Conservation (phyloP, 2,797 vertebrate genomes). For the Lutjanus campechanus region DNA sequence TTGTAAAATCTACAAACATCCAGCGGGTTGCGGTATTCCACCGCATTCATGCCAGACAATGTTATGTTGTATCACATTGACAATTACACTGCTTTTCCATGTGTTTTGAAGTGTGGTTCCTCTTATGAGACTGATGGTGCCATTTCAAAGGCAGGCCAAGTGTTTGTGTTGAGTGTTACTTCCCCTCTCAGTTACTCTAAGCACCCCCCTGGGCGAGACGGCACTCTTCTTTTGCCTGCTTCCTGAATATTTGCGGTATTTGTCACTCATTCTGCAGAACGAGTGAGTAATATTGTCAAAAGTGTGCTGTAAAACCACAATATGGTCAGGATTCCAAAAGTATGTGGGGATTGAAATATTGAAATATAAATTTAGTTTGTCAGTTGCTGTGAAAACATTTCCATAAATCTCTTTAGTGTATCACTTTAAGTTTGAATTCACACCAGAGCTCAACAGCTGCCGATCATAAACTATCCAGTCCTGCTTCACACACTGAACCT, state of each 20-base stretch:
- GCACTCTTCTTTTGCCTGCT: not conserved
- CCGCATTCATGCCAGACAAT: slow-evolving; percentile 13
- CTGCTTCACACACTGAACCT: not conserved
- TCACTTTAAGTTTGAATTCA: slow-evolving; percentile 1
- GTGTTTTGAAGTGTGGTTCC: slow-evolving; percentile 46
- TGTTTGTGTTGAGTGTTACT: slow-evolving; percentile 63
- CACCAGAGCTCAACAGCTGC: slow-evolving; percentile 4
- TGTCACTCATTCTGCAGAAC: slow-evolving; percentile 42
- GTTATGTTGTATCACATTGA: slow-evolving; percentile 11
- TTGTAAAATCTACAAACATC: slow-evolving; percentile 12
- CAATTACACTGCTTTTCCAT: slow-evolving; percentile 27
- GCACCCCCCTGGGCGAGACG: slow-evolving; percentile 7
- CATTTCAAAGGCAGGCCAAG: slow-evolving; percentile 53
- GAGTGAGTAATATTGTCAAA: slow-evolving; percentile 29
- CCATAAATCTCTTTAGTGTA: not conserved
- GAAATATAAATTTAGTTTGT: not conserved
- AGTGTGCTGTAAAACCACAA: not conserved
- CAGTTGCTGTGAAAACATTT: not conserved
- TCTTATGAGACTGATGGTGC: slow-evolving; percentile 16
- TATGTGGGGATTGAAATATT: not conserved
- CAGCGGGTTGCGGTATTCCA: slow-evolving; percentile 8
- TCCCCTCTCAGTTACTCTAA: slow-evolving; percentile 62
- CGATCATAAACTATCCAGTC: not conserved
- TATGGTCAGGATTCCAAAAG: not conserved
- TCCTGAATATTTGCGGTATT: slow-evolving; percentile 50